These are phyloP conservation scores for Vireo griseus DNA, from an alignment of 2,797 vertebrate species.

Conservation along the genomic window DNA sequence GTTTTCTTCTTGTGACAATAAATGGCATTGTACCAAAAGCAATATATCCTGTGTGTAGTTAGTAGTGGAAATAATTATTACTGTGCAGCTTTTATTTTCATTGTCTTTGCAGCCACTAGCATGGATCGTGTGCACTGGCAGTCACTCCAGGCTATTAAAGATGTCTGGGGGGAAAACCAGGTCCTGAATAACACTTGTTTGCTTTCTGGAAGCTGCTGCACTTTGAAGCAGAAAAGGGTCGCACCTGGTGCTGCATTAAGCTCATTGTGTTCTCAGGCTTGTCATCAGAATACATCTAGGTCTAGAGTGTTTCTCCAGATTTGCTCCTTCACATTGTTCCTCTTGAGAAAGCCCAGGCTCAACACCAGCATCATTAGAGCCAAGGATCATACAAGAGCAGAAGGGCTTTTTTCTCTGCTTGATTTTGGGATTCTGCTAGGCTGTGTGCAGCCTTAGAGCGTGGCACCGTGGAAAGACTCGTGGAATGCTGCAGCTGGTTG, in stretches of 20 bases:
- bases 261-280: background rate
- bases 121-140: background rate
- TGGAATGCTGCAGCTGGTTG: background rate
- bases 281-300: background rate
- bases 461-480: background rate
- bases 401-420: constrained; percentile 18
- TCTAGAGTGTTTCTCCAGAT: background rate
- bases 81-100: constrained; percentile 28
- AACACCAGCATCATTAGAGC: constrained; percentile 15
- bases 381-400: background rate
- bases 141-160: background rate
- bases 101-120: background rate
- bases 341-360: constrained; percentile 10
- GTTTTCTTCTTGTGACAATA: constrained; percentile 52
- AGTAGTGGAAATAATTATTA: constrained; percentile 40
- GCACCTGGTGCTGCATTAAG: background rate
- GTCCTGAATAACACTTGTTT: background rate
- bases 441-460: background rate
- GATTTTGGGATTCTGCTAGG: background rate
- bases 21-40: constrained; percentile 49
- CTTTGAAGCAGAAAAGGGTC: background rate
- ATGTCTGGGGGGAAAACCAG: background rate
- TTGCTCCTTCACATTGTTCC: background rate
- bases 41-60: constrained; percentile 36
- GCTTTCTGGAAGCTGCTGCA: constrained; percentile 1